Evolutionary conservation across 2,113 vertebrate species (phyloP), one percentile per base, ranked within the genome.

Genomic region (Pterocles gutturalis): DNA sequence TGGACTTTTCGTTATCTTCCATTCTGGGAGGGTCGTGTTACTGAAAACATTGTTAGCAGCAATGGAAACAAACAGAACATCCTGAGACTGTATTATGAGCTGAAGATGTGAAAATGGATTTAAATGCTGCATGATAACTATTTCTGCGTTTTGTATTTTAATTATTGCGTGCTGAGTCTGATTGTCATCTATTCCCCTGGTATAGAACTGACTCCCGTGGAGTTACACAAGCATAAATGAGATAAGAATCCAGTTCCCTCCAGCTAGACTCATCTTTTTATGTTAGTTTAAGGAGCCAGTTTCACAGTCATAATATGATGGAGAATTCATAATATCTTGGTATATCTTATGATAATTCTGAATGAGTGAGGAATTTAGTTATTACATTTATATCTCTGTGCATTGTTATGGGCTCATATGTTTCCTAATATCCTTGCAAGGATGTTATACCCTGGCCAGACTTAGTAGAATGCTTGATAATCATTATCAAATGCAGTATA

Each of bases 141-240:
- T 81, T 92, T 76, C 41, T 86, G 41, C 86, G 69, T 84, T 94
- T 91, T 83, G 45, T 88, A 62, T 31, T 60, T 79, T 78, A 93
- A 81, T 96, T 93, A 88, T 43, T 88, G 51, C 90, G 64, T 60
- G 53, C 64, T 16, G 33, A 57, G 61, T 60, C 75, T 45, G 92
- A 80, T 69, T 76, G 53, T 87, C 90, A 57, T 91, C 90, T 79
- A 7, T 86, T 89, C 60, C 64, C 22, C 24, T 69, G 55, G 45
- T 86, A 17, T 10, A 61, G 76, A 78, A 61, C 33, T 83, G 55
- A 75, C 62, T 79, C 43, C 43, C 73, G 58, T 29, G 18, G 31
- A 90, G 33, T 92, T 93, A 33, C 58, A 83, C 19, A 69, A 91
- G 46, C 8, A 0, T 60, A 48, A 80, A 51, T 77, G 90, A 94